These are phyloP conservation scores for Tipula confusa DNA, from an alignment of 2,888 invertebrate species.

Conservation along the genomic window DNA sequence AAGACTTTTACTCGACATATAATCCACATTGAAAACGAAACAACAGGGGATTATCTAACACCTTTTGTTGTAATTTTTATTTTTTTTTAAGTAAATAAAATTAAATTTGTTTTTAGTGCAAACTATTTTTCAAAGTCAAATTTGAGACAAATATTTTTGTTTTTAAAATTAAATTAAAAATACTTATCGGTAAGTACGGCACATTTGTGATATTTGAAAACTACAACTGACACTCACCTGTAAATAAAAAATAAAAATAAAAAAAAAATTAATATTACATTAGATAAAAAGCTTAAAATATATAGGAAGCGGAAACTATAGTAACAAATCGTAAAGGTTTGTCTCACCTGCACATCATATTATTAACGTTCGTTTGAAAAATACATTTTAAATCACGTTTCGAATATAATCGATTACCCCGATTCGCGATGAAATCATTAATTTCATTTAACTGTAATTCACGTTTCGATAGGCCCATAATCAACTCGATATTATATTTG, in stretches of 20 bases:
- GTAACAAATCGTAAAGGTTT: not conserved
- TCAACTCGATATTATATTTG: not conserved
- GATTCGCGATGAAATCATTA: not conserved
- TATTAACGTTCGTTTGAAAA: slow-evolving; percentile 20
- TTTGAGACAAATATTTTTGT: not conserved
- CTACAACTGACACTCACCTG: not conserved
- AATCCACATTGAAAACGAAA: not conserved
- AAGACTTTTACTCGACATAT: not conserved
- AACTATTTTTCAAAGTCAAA: not conserved
- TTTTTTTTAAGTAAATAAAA: not conserved
- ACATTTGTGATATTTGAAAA: not conserved
- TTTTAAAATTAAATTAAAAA: not conserved
- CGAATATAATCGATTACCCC: slow-evolving; percentile 4
- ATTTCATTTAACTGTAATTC: slow-evolving; percentile 13
- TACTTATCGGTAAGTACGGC: not conserved
- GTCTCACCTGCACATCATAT: slow-evolving; percentile 31
- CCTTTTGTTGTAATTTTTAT: not conserved
- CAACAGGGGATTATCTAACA: not conserved
- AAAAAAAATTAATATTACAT: not conserved
- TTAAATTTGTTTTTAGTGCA: not conserved
- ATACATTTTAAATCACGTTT: slow-evolving; percentile 25
- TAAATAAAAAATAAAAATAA: not conserved
- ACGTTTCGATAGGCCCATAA: slow-evolving; percentile 21
- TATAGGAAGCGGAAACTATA: not conserved
- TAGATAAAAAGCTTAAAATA: not conserved